Conservation (phyloP, 2,888 invertebrate genomes). For the Allacma fusca region DNA sequence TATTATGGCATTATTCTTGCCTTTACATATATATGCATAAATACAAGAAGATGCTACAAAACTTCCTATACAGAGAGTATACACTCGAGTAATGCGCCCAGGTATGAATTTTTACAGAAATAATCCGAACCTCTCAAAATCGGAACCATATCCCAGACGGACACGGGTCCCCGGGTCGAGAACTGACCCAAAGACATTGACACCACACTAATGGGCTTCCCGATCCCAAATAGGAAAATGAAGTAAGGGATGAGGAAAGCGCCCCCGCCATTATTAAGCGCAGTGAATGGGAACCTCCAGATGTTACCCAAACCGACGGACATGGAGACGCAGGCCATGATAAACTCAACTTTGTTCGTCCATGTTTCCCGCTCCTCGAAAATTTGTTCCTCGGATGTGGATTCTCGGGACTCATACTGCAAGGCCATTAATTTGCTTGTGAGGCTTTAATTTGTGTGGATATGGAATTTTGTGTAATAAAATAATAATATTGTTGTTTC, state of each 20-base stretch:
- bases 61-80: too few species aligned
- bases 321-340: slow-evolving; percentile 35
- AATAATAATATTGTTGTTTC: too few species aligned
- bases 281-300: slow-evolving; percentile 39
- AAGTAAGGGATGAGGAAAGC: slow-evolving; percentile 25
- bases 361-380: slow-evolving; percentile 21
- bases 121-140: background rate
- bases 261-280: slow-evolving; percentile 34
- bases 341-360: slow-evolving; percentile 25
- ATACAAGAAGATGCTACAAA: too few species aligned
- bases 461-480: too few species aligned
- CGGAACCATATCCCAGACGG: slow-evolving; percentile 27
- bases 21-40: too few species aligned
- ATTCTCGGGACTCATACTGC: background rate
- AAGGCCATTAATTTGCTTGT: background rate
- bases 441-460: too few species aligned
- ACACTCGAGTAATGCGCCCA: too few species aligned
- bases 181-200: slow-evolving; percentile 31
- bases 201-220: slow-evolving; percentile 10
- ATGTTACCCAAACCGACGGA: too few species aligned
- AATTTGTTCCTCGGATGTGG: background rate
- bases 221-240: slow-evolving; percentile 16
- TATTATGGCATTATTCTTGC: too few species aligned
- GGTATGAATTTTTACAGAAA: too few species aligned
- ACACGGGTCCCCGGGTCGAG: background rate